A percentile compares a stretch with the other conserved stretches of the same genome.
Evolutionary conservation across 1,140 invertebrate species (phyloP).

Genomic region (Trichomalopsis sarcophagae): DNA sequence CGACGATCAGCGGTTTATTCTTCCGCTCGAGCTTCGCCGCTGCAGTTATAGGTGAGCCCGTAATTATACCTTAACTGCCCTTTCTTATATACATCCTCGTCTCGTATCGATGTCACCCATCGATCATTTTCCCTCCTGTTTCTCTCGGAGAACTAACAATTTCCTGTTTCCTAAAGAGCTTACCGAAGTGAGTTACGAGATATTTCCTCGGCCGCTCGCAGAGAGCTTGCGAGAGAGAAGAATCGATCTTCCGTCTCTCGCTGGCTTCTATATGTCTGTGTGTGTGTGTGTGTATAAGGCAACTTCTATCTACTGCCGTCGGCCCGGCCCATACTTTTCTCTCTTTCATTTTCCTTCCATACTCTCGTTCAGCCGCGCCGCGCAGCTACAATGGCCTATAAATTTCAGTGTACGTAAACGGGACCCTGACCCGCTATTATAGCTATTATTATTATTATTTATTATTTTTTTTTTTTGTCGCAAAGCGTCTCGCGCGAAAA

Average conservation of each 20-base stretch:
- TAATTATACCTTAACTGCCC: neutral
- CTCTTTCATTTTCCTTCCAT: constrained; percentile 57
- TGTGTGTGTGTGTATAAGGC: constrained; percentile 42
- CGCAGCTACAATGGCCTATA: constrained; percentile 57
- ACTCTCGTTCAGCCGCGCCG: constrained; percentile 49
- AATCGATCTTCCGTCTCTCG: constrained; percentile 66
- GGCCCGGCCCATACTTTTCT: constrained; percentile 60
- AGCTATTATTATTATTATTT: too few relatives aligned
- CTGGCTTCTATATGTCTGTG: too few relatives aligned
- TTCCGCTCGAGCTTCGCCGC: neutral
- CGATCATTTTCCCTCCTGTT: constrained; percentile 68
- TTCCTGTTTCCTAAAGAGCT: constrained; percentile 74
- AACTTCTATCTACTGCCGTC: constrained; percentile 62
- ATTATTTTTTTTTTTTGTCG: too few relatives aligned
- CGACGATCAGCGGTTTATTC: neutral
- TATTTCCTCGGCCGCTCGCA: constrained; percentile 63
- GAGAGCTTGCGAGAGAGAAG: constrained; percentile 34
- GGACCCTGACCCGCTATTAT: too few relatives aligned
- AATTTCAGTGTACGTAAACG: constrained; percentile 45
- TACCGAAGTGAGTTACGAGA: constrained; percentile 71
- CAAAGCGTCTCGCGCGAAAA: neutral
- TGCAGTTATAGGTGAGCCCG: too few relatives aligned
- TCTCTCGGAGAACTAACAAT: constrained; percentile 70
- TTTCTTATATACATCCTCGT: neutral
- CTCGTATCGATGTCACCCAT: constrained; percentile 64